Conservation (phyloP, 2,113 vertebrate species). For the Mola mola region DNA sequence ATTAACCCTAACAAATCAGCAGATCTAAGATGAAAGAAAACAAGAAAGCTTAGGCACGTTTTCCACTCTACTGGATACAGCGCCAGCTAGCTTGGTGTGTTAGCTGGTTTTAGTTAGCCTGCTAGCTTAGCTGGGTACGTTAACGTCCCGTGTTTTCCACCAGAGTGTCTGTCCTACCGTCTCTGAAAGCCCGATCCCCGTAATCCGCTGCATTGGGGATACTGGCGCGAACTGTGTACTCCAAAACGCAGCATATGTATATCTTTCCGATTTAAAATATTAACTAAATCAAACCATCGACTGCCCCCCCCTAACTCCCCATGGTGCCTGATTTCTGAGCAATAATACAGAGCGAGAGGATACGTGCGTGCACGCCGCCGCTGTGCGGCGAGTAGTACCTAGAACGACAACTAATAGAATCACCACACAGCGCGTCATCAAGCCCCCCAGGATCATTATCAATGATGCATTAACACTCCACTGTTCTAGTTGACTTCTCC, state of each 20-base stretch:
- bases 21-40: slow-evolving; percentile 42
- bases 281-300: slow-evolving; percentile 65
- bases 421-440: not conserved
- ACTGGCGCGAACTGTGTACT: slow-evolving; percentile 68
- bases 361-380: slow-evolving; percentile 62
- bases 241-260: slow-evolving; percentile 73
- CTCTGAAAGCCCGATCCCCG: slow-evolving; percentile 76
- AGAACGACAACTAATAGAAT: slow-evolving; percentile 24
- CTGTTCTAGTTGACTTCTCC: too few species aligned
- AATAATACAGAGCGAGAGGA: slow-evolving; percentile 67
- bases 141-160: slow-evolving; percentile 65
- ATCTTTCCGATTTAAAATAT: slow-evolving; percentile 58
- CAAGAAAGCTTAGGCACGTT: slow-evolving; percentile 75
- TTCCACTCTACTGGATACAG: slow-evolving; percentile 65
- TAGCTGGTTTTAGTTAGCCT: slow-evolving; percentile 61
- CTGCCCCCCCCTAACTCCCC: slow-evolving; percentile 75
- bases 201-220: slow-evolving; percentile 78
- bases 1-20: not conserved
- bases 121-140: slow-evolving; percentile 56
- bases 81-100: slow-evolving; percentile 47
- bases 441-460: too few species aligned
- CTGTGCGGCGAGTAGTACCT: slow-evolving; percentile 12
- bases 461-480: too few species aligned
- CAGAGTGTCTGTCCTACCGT: slow-evolving; percentile 73
- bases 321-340: slow-evolving; percentile 74